Evolutionary conservation across 2,113 vertebrate species (phyloP).

Genomic region (Eclectus roratus): DNA sequence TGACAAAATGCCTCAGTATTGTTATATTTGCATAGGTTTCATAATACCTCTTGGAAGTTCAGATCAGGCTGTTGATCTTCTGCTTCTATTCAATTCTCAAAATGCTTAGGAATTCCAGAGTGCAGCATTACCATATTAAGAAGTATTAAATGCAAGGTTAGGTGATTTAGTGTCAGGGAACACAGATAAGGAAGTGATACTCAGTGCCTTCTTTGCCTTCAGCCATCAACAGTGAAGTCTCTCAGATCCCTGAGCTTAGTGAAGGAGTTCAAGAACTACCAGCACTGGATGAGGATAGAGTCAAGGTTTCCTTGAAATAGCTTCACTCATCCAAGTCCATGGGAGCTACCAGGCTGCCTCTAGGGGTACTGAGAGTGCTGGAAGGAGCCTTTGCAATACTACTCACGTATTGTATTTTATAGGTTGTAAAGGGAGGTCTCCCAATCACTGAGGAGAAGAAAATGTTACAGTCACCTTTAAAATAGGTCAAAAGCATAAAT

Average conservation of each 20-base stretch:
- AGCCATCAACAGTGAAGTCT: not conserved
- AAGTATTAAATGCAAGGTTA: not conserved
- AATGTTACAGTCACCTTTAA: not conserved
- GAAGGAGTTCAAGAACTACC: too few species aligned
- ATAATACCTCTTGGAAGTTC: not conserved
- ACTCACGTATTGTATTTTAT: not conserved
- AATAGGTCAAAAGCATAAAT: not conserved
- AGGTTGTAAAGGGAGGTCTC: not conserved
- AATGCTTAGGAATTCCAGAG: not conserved
- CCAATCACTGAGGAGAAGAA: not conserved
- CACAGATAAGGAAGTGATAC: not conserved
- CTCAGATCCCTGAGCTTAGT: not conserved
- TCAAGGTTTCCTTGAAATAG: not conserved
- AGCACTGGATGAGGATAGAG: not conserved
- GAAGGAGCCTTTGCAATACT: not conserved
- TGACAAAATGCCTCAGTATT: not conserved
- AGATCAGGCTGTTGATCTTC: not conserved
- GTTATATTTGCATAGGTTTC: not conserved
- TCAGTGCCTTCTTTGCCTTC: not conserved
- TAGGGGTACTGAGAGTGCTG: not conserved
- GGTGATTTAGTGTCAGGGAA: not conserved
- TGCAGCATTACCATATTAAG: too few species aligned
- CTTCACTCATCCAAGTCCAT: not conserved
- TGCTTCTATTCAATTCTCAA: not conserved
- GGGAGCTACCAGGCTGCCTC: not conserved